phyloP scores from a whole-genome alignment of 2,888 invertebrate species.

The Apotomis turbidana region DNA sequence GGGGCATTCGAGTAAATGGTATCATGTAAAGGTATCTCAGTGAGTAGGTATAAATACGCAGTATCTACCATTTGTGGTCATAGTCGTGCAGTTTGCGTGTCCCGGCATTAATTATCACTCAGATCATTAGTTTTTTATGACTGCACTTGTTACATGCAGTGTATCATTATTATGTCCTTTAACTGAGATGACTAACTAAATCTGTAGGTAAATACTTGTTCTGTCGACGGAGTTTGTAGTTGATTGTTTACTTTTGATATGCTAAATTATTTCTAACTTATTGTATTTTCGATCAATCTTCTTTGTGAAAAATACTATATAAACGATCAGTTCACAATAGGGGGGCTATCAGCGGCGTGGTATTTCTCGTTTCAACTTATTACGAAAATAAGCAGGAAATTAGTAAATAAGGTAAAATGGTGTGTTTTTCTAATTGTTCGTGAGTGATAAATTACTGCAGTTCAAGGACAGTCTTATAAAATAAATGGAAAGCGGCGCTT shows the following conservation, averaged over 20 bases:
- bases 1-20: too few relatives aligned
- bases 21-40: too few relatives aligned
- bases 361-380: constrained; percentile 33
- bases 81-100: constrained; percentile 13
- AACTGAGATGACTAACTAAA: constrained; percentile 14
- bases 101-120: constrained; percentile 18
- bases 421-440: constrained; percentile 44
- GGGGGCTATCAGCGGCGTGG: constrained; percentile 22
- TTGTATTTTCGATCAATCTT: too few relatives aligned
- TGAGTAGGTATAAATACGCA: neutral
- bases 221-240: too few relatives aligned
- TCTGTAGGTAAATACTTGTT: neutral
- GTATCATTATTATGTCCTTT: constrained; percentile 11
- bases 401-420: constrained; percentile 30
- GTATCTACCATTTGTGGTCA: neutral
- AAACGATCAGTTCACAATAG: constrained; percentile 2
- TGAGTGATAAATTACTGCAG: constrained; percentile 48
- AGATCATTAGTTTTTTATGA: constrained; percentile 26
- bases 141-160: constrained; percentile 3
- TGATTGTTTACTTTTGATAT: too few relatives aligned
- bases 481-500: constrained; percentile 53
- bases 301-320: too few relatives aligned
- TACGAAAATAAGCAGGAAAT: constrained; percentile 39
- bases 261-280: too few relatives aligned
- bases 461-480: constrained; percentile 61